Percentiles rank a stretch among this genome's conserved stretches.
phyloP scores from a whole-genome alignment of 2,113 vertebrate genomes.

The Macaca mulatta region DNA sequence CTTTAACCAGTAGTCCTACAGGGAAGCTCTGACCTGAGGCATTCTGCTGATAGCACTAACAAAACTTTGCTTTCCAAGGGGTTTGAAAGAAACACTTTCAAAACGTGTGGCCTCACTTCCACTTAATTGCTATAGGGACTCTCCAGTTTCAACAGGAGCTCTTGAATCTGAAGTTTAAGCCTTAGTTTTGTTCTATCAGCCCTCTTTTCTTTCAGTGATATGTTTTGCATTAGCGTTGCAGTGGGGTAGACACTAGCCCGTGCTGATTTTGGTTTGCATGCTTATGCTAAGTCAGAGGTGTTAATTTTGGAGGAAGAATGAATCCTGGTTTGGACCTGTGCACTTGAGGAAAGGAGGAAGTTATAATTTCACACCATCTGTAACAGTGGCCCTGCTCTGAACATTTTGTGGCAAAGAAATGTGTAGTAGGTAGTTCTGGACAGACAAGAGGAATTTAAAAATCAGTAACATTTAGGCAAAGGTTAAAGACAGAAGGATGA shows the following conservation, averaged over 20 bases:
- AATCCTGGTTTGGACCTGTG: neutral
- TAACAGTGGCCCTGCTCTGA: neutral
- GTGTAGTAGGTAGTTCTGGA: neutral
- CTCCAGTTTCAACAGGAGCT: neutral
- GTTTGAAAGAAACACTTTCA: neutral
- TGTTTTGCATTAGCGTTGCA: neutral
- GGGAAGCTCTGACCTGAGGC: neutral
- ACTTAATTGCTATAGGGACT: neutral
- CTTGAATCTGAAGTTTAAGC: neutral
- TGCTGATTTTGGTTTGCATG: neutral
- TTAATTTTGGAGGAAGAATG: constrained; percentile 11
- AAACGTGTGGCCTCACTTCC: neutral
- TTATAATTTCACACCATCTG: neutral
- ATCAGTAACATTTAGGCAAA: neutral
- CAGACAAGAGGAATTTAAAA: neutral
- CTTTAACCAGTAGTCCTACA: neutral
- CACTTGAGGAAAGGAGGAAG: neutral
- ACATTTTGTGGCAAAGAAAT: neutral
- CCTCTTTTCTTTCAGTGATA: neutral
- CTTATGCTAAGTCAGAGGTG: neutral
- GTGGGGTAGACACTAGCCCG: neutral
- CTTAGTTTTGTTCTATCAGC: neutral
- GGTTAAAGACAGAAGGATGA: neutral
- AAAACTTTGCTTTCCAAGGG: neutral
- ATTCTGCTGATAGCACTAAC: neutral